These are phyloP conservation scores for Neostethus bicornis DNA, from an alignment of 2,797 vertebrate genomes.

Conservation along the genomic window DNA sequence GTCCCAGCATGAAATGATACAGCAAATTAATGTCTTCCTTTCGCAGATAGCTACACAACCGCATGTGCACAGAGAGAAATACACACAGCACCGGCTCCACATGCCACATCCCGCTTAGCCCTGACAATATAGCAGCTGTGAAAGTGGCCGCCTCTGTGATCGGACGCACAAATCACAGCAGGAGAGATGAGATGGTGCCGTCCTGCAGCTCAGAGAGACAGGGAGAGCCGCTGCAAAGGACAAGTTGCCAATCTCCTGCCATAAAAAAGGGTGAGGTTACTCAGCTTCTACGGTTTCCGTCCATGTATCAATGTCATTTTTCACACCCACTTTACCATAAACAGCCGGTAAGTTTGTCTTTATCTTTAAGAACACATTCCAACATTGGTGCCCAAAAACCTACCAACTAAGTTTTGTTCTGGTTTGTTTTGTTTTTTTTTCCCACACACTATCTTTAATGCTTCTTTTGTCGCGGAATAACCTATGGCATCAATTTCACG, in stretches of 20 bases:
- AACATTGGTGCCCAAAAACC: conserved; percentile 42
- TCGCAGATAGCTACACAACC: conserved; percentile 63
- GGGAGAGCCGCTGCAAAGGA: conserved; percentile 57
- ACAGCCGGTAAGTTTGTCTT: conserved; percentile 20
- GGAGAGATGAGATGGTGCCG: conserved; percentile 54
- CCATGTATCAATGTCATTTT: conserved; percentile 45
- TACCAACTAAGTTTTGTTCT: conserved; percentile 21
- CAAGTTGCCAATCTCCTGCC: conserved; percentile 67
- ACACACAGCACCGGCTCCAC: conserved; percentile 57
- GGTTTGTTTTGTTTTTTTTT: conserved; percentile 51
- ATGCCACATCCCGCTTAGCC: conserved; percentile 70
- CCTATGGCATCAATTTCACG: conserved; percentile 71
- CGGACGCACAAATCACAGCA: conserved; percentile 78
- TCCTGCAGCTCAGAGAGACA: conserved; percentile 37
- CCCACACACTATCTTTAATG: conserved; percentile 56
- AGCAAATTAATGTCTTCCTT: conserved; percentile 82
- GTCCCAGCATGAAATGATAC: conserved; percentile 78
- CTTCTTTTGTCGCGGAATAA: conserved; percentile 44
- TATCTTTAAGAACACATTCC: conserved; percentile 29
- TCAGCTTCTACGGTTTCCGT: conserved; percentile 37
- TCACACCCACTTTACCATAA: conserved; percentile 15
- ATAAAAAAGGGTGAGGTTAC: conserved; percentile 33
- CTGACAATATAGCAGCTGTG: conserved; percentile 71
- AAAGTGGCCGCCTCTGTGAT: conserved; percentile 72
- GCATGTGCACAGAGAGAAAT: conserved; percentile 38